These are phyloP conservation scores for Lepus timidus DNA, from an alignment of 2,113 vertebrate genomes.

Conservation along the genomic window DNA sequence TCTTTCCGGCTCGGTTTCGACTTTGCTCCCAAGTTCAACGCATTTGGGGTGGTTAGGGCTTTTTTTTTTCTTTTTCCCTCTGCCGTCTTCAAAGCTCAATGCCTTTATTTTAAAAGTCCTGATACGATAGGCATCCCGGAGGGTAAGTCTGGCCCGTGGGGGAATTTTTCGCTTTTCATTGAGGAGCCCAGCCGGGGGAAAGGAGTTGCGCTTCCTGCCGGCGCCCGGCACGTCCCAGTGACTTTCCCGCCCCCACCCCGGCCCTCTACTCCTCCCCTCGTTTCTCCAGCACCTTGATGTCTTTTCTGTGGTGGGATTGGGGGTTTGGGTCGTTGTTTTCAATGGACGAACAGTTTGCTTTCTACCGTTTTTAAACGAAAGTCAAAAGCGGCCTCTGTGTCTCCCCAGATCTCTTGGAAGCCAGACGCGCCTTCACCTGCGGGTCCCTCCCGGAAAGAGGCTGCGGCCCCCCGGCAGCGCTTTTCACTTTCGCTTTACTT, in stretches of 20 bases:
- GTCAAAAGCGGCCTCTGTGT: slow-evolving; percentile 29
- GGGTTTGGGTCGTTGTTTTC: slow-evolving; percentile 30
- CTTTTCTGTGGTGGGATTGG: background rate
- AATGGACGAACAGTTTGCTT: slow-evolving; percentile 31
- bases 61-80: background rate
- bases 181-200: background rate
- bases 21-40: background rate
- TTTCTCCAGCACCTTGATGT: background rate
- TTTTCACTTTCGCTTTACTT: slow-evolving; percentile 21
- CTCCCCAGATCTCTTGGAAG: slow-evolving; percentile 1
- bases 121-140: background rate
- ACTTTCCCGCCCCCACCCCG: background rate
- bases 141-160: slow-evolving; percentile 65
- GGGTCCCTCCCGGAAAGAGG: background rate
- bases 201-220: background rate
- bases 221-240: background rate
- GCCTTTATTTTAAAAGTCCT: slow-evolving; percentile 45
- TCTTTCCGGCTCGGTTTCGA: slow-evolving; percentile 1
- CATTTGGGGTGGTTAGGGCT: background rate
- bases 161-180: slow-evolving; percentile 40
- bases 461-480: background rate
- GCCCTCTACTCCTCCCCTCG: background rate
- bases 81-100: background rate
- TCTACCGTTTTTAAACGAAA: slow-evolving; percentile 49
- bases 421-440: background rate